These are phyloP conservation scores for Charanyca ferruginea DNA, from an alignment of 2,888 invertebrate species.

Conservation along the genomic window DNA sequence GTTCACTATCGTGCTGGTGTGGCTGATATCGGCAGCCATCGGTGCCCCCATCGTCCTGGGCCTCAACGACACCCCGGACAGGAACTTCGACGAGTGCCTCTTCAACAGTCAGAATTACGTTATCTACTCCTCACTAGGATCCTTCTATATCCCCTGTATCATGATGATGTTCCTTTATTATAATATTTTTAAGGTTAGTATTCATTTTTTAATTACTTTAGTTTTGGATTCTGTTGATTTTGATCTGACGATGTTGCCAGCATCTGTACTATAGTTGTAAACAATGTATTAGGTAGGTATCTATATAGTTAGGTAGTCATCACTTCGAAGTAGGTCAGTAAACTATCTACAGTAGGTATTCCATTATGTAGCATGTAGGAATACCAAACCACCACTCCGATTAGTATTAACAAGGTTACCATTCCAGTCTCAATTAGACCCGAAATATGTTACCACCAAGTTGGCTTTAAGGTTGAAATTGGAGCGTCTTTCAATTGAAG, in stretches of 20 bases:
- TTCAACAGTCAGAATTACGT: slow-evolving; percentile 99
- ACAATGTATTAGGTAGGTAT: too few species aligned
- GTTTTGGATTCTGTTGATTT: neutral
- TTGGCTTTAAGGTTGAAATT: slow-evolving; percentile 39
- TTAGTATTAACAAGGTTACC: slow-evolving; percentile 51
- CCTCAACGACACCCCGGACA: slow-evolving; percentile 97
- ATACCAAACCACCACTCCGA: slow-evolving; percentile 25
- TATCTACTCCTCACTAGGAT: slow-evolving; percentile 99
- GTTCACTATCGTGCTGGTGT: slow-evolving; percentile 98
- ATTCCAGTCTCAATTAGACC: slow-evolving; percentile 50
- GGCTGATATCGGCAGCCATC: slow-evolving; percentile 98
- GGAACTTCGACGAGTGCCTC: slow-evolving; percentile 96
- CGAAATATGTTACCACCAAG: slow-evolving; percentile 35
- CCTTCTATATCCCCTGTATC: slow-evolving; percentile 99
- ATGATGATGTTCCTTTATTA: slow-evolving; percentile 99
- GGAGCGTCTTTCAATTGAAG: slow-evolving; percentile 41
- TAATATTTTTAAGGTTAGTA: slow-evolving; percentile 98
- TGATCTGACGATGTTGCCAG: too few species aligned
- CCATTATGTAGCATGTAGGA: slow-evolving; percentile 25
- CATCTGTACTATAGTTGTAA: too few species aligned
- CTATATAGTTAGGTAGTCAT: neutral
- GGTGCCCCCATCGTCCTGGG: slow-evolving; percentile 99
- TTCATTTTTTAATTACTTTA: neutral
- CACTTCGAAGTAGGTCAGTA: slow-evolving; percentile 3
- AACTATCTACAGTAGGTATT: slow-evolving; percentile 10